Evolutionary conservation across 1,140 invertebrate species (phyloP), one percentile per base, ranked within the genome.

Genomic region (Drosophila bocki): DNA sequence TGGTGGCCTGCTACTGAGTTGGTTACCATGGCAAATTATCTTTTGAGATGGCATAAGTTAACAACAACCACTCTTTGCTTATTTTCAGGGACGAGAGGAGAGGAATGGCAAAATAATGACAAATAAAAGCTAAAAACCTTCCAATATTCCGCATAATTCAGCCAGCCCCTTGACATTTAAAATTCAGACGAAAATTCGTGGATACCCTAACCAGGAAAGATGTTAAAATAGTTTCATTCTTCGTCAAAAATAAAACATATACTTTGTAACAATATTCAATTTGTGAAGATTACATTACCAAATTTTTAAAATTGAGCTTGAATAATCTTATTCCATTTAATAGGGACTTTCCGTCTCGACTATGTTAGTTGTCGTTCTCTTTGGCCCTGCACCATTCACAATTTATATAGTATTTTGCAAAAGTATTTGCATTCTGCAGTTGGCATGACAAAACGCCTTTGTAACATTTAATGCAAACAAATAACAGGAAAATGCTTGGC

Each of bases 11-110:
- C 78, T 75, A 75, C 78, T 76, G 61, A 69, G 83, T 79, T 87
- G 65, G 83, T 86, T 69, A 76, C 83, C 83, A 86, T 86, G 75
- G 82, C 79, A 87, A 86, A 86, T 87, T 86, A 86, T 86, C 82
- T 87, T 87, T 76, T 79, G 79, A 82, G 83, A 79, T 86, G 82
- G 79, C 83, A 86, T 86, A 86, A 86, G 82, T 86, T 87, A 86
- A 86, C 79, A 86, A 78, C 74, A 75, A 56, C 59, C 57, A 39
- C 65, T 77, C 65, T 74, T 69, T 81, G 69, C 75, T 75, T 86
- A 70, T 85, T 82, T 86, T 56, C 57, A 47, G 56, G 42, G 29
- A 71, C 17, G 13, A 51, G 54, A 22, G 13, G 47, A n/a, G 33
- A 17, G 47, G 39, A n/a, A 22, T 54, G 33, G 19, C 39, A 57